Evolutionary conservation across 30 jellyfish, hydroid and myxozoan species (phyloP).

Genomic region (Turritopsis rubra): DNA sequence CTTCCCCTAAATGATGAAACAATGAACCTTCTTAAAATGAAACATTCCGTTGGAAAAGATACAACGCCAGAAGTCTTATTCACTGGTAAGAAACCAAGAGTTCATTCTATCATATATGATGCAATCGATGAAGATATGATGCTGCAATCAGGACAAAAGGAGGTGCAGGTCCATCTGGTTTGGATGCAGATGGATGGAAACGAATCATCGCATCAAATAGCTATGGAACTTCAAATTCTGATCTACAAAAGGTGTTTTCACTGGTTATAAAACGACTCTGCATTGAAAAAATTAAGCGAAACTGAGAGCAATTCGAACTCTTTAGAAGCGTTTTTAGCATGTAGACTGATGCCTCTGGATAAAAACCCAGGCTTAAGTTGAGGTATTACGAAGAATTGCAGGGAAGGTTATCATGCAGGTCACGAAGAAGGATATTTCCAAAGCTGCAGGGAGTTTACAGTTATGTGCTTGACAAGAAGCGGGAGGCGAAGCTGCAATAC

Average conservation of each 20-base stretch:
- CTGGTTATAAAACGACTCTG: neutral
- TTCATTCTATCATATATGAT: neutral
- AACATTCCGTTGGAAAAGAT: neutral
- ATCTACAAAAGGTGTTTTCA: slow-evolving; percentile 14
- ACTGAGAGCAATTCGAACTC: too few species aligned
- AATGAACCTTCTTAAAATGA: neutral
- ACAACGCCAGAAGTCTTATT: too few species aligned
- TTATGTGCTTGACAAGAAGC: neutral
- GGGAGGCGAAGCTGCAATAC: neutral
- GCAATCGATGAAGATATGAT: neutral
- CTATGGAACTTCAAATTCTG: neutral
- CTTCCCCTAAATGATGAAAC: neutral
- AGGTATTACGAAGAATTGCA: neutral
- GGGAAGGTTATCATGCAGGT: neutral
- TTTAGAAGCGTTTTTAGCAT: too few species aligned
- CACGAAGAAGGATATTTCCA: neutral
- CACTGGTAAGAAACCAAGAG: neutral
- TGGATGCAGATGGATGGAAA: neutral
- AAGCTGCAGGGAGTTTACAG: neutral
- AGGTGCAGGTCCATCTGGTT: neutral
- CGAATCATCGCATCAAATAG: neutral
- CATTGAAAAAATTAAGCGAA: too few species aligned
- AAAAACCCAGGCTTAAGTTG: too few species aligned
- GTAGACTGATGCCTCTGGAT: too few species aligned
- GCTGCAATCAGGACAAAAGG: neutral